phyloP scores from a whole-genome alignment of 2,113 vertebrate species.

The Tragelaphus strepsiceros region DNA sequence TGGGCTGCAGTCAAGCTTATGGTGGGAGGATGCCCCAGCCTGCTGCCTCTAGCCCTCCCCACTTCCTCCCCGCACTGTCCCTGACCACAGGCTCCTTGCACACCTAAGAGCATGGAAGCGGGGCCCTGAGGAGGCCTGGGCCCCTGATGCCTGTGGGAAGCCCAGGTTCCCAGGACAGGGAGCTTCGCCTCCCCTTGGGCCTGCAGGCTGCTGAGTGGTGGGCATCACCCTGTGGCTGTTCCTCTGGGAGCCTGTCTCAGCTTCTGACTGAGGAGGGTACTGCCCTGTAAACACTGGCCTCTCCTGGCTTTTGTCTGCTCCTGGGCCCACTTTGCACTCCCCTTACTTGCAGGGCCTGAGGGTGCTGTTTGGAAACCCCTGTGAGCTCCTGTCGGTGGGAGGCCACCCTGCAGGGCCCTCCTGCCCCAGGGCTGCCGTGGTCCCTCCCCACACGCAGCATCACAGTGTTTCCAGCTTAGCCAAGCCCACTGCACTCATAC shows the following conservation, averaged over 20 bases:
- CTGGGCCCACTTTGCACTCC: not conserved
- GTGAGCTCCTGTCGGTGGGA: not conserved
- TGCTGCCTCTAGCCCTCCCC: not conserved
- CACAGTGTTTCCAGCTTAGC: not conserved
- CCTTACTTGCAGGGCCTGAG: not conserved
- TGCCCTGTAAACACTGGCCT: not conserved
- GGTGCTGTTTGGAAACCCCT: not conserved
- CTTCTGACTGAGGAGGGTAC: not conserved
- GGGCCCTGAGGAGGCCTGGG: not conserved
- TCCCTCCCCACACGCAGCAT: not conserved
- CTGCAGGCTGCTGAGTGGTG: not conserved
- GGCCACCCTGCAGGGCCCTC: not conserved
- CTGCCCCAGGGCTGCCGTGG: not conserved
- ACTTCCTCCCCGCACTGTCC: fast-evolving
- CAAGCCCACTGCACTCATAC: not conserved
- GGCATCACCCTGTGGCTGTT: not conserved
- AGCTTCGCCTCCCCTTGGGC: not conserved
- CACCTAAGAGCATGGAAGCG: not conserved
- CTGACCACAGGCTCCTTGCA: not conserved
- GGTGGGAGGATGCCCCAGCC: not conserved
- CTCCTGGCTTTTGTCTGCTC: not conserved
- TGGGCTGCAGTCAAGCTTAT: not conserved
- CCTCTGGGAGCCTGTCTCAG: not conserved
- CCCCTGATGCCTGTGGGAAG: not conserved
- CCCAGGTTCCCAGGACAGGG: not conserved